Percentiles rank a stretch among this genome's conserved stretches.
These are phyloP conservation scores for Otolemur garnettii DNA, from an alignment of 2,113 vertebrate genomes.

Conservation along the genomic window DNA sequence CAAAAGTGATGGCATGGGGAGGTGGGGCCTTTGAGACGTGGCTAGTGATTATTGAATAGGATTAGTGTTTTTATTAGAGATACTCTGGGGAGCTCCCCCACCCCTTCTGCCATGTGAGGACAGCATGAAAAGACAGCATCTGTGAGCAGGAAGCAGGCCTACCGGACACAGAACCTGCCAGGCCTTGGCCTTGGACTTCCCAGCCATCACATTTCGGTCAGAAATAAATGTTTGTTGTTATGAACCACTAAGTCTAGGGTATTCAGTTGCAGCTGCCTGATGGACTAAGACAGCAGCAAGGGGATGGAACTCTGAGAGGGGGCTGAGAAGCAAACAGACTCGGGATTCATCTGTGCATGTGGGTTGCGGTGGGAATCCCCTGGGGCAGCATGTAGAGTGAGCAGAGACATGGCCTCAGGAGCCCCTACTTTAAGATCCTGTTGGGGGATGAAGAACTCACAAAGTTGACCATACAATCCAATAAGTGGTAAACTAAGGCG, in stretches of 20 bases:
- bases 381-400: neutral
- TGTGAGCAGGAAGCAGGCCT: neutral
- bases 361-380: neutral
- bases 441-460: neutral
- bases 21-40: neutral
- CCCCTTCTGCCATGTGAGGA: neutral
- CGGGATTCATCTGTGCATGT: neutral
- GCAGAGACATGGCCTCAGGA: neutral
- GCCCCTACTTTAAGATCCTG: neutral
- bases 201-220: neutral
- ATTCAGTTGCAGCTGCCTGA: neutral
- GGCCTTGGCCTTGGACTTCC: neutral
- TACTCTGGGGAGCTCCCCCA: neutral
- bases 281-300: neutral
- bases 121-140: neutral
- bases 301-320: neutral
- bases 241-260: neutral
- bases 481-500: neutral
- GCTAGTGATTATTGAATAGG: neutral
- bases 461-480: neutral
- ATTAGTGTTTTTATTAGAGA: neutral
- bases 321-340: neutral
- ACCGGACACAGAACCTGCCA: neutral
- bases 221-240: neutral
- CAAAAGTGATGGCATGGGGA: neutral